Evolutionary conservation across 2,888 invertebrate genomes (phyloP), one percentile per base, ranked within the genome.

Genomic region (Phortica okadai): DNA sequence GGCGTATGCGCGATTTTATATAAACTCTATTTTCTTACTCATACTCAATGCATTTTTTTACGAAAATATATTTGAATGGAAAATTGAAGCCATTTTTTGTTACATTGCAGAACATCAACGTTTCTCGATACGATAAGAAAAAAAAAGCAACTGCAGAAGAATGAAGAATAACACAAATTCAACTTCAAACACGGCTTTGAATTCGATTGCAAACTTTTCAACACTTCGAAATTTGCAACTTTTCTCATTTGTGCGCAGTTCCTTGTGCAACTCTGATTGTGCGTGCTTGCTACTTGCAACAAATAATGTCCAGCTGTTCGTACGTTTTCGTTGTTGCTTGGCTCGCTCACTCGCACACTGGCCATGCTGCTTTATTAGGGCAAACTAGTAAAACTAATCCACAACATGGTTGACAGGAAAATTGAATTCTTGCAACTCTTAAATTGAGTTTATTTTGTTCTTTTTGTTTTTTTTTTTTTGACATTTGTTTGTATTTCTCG

Each of bases 381-480:
- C 50, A 77, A 77, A 79, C 33, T 33, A 83, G 88, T 84, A 81
- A 86, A 86, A 87, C 86, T 86, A 86, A 86, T 86, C 88, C 88
- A 82, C 88, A 86, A 88, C 86, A 88, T 87, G 87, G 83, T 83
- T 33, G 87, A 82, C 87, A 86, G 84, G 86, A 87, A 88, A 86
- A 86, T 86, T 86, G 88, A 86, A 86, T 86, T 86, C 86, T 81
- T 82, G 85, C 84, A 87, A 86, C 84, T 88, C 88, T 88, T 88
- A 86, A 86, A 86, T 86, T 86, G 87, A 86, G 87, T 86, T 84
- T 82, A 7, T 16, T 76, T 74, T 76, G 45, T 8, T 41, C 11
- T 21, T 25, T 54, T 21, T 76, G 76, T 79, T 76, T 69, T 76
- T 73, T 66, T 54, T 73, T 73, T 73, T 76, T 77, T 74, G 50